phyloP scores from a whole-genome alignment of 2,797 vertebrate species.

The Chelon auratus region DNA sequence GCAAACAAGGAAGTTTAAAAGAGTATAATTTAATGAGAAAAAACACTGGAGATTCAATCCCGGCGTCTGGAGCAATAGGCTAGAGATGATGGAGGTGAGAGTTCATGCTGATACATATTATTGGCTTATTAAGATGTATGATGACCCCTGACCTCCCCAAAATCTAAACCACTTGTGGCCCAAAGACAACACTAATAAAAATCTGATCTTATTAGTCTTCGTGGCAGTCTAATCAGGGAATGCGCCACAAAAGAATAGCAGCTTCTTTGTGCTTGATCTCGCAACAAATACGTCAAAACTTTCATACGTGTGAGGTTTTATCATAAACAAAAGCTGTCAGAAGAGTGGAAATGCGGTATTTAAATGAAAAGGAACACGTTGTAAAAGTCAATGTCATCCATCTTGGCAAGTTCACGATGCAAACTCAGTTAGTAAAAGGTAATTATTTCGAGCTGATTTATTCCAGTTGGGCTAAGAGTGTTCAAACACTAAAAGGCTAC shows the following conservation, averaged over 20 bases:
- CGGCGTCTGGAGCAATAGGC: conserved; percentile 28
- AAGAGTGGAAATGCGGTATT: conserved; percentile 12
- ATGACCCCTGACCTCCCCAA: conserved; percentile 64
- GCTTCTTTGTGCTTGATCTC: conserved; percentile 19
- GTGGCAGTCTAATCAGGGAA: conserved; percentile 43
- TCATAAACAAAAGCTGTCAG: conserved; percentile 22
- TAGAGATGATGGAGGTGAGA: conserved; percentile 57
- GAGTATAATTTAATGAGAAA: conserved; percentile 32
- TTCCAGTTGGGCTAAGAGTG: conserved; percentile 46
- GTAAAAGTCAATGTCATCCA: conserved; percentile 40
- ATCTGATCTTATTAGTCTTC: conserved; percentile 39
- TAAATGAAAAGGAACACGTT: conserved; percentile 21
- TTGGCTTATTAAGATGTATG: conserved; percentile 68
- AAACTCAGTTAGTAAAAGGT: conserved; percentile 22
- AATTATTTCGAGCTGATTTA: conserved; percentile 55
- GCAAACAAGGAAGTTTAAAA: conserved; percentile 5
- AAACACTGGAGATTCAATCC: conserved; percentile 7
- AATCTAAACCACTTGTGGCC: conserved; percentile 81
- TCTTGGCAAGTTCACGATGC: conserved; percentile 14
- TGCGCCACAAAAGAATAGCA: conserved; percentile 29
- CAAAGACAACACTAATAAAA: conserved; percentile 69
- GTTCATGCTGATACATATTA: conserved; percentile 77
- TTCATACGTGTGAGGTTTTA: conserved; percentile 33
- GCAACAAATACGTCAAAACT: background rate
- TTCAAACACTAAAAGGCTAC: conserved; percentile 46